phyloP scores from a whole-genome alignment of 2,888 invertebrate species.

The Scotopteryx bipunctaria region DNA sequence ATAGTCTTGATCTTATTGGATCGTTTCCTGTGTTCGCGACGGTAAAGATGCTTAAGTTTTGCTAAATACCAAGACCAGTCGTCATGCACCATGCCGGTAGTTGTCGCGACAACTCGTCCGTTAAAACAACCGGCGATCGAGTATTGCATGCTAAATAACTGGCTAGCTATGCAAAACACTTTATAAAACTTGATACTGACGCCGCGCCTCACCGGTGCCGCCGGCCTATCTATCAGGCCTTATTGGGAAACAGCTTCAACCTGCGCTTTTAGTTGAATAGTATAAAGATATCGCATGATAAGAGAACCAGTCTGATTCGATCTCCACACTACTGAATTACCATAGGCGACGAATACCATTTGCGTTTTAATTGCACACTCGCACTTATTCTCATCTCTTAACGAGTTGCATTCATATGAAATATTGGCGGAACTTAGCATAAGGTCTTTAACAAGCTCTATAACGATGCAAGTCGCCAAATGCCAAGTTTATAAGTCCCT shows the following conservation, averaged over 20 bases:
- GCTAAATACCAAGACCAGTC: constrained; percentile 35
- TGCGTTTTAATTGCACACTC: constrained; percentile 48
- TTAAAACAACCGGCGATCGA: constrained; percentile 60
- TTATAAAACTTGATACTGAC: constrained; percentile 49
- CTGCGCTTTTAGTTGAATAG: constrained; percentile 47
- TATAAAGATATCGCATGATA: constrained; percentile 46
- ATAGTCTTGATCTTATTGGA: constrained; percentile 28
- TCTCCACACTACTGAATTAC: constrained; percentile 55
- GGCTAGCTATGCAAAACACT: constrained; percentile 56
- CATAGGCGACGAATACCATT: constrained; percentile 56
- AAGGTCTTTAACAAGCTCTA: no score
- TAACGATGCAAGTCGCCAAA: no score
- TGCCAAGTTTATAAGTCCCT: no score
- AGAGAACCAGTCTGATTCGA: constrained; percentile 50
- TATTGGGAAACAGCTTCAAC: constrained; percentile 60
- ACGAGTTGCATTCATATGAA: constrained; percentile 44
- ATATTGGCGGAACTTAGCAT: no score
- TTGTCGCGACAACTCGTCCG: constrained; percentile 66
- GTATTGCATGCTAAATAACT: constrained; percentile 68
- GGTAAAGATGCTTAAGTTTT: constrained; percentile 20
- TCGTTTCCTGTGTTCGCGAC: constrained; percentile 30
- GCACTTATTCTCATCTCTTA: constrained; percentile 24
- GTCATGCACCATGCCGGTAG: constrained; percentile 56
- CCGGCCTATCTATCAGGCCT: constrained; percentile 57
- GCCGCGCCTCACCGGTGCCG: constrained; percentile 36